Evolutionary conservation across 1,140 invertebrate genomes (phyloP).

Genomic region (Varroa destructor): DNA sequence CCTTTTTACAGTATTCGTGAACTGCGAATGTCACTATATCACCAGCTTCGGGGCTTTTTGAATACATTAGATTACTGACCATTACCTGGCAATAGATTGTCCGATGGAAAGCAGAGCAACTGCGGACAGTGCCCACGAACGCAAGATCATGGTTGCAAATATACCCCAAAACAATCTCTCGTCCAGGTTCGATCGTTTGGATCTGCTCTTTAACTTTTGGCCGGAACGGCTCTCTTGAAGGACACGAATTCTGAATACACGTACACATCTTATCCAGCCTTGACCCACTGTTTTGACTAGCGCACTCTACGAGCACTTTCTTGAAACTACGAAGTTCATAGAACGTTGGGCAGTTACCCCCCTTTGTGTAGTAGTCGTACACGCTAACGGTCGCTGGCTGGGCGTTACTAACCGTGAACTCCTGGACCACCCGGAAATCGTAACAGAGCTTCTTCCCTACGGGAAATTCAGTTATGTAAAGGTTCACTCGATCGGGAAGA

Average conservation of each 20-base stretch:
- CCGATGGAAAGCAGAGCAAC: neutral
- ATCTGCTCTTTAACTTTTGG: neutral
- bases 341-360: conserved; percentile 13
- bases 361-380: conserved; percentile 38
- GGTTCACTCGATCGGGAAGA: conserved; percentile 6
- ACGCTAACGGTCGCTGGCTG: conserved; percentile 39
- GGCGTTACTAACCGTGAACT: conserved; percentile 37
- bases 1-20: conserved; percentile 15
- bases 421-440: conserved; percentile 37
- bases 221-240: neutral
- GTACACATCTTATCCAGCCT: conserved; percentile 15
- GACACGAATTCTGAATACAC: conserved; percentile 13
- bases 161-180: neutral
- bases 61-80: neutral
- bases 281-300: neutral
- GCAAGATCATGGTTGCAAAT: conserved; percentile 5
- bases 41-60: neutral
- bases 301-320: conserved; percentile 20
- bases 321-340: neutral
- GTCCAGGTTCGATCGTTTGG: neutral
- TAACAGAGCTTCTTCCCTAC: conserved; percentile 32
- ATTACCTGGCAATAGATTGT: neutral
- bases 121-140: neutral
- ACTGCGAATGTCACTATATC: neutral
- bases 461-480: conserved; percentile 4